Evolutionary conservation across 2,888 invertebrate genomes (phyloP).

Genomic region (Eupithecia subumbrata): DNA sequence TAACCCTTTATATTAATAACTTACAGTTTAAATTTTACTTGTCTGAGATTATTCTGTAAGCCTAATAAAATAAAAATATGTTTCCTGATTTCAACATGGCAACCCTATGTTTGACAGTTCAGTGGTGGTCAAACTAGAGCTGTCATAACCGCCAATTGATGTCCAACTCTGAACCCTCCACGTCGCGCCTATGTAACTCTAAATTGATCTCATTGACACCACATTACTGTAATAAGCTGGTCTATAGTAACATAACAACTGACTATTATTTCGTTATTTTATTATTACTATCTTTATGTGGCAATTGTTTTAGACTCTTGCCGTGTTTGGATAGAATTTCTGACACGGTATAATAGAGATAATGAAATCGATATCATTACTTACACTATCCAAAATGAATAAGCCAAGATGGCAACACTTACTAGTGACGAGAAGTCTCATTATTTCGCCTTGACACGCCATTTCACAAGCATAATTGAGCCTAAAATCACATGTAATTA

Average conservation of each 20-base stretch:
- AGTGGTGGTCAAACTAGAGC: conserved; percentile 39
- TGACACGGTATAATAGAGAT: not conserved
- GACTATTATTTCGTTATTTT: not conserved
- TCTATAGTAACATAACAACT: conserved; percentile 4
- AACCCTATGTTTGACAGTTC: conserved; percentile 21
- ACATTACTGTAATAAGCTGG: conserved; percentile 34
- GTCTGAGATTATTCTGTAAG: no score
- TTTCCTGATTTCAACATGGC: not conserved
- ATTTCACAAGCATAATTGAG: conserved; percentile 32
- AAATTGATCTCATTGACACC: conserved; percentile 51
- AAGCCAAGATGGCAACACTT: not conserved
- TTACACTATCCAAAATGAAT: not conserved
- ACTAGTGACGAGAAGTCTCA: not conserved
- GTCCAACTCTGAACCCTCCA: conserved; percentile 46
- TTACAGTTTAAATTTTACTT: no score
- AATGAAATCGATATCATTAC: not conserved
- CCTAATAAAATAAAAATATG: no score
- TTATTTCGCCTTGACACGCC: conserved; percentile 29
- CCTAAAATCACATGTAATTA: conserved; percentile 34
- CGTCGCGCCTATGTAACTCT: conserved; percentile 49
- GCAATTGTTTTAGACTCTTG: not conserved
- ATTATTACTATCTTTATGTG: not conserved
- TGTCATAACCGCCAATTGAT: conserved; percentile 52
- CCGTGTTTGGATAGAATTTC: not conserved
- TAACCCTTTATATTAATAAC: no score